Percentiles rank a stretch among this genome's conserved stretches.
phyloP scores from a whole-genome alignment of 2,113 vertebrate species.

The Eonycteris spelaea region DNA sequence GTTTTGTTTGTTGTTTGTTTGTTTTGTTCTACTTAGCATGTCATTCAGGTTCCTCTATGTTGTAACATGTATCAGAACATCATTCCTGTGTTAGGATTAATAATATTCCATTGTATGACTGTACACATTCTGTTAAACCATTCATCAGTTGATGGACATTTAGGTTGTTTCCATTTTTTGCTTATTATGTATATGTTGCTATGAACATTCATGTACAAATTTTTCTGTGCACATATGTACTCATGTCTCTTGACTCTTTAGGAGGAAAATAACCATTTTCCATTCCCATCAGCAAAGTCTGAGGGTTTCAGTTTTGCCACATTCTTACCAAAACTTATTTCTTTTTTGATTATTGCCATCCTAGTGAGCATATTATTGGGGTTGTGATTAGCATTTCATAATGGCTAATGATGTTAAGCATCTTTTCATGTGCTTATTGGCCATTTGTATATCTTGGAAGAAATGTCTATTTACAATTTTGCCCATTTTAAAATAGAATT shows the following conservation, averaged over 20 bases:
- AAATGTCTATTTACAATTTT: background rate
- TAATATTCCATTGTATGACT: background rate
- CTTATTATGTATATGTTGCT: background rate
- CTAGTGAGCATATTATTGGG: background rate
- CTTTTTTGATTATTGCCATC: background rate
- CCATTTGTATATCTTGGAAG: background rate
- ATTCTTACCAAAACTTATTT: background rate
- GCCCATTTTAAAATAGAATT: background rate
- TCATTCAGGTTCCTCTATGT: background rate
- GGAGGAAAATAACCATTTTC: background rate
- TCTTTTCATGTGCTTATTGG: background rate
- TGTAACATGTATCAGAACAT: background rate
- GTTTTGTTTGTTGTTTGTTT: too few relatives aligned
- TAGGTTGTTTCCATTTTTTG: background rate
- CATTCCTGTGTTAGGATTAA: background rate
- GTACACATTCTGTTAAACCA: background rate
- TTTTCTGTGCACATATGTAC: background rate
- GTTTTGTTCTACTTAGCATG: background rate
- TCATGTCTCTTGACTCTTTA: background rate
- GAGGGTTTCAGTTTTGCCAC: background rate
- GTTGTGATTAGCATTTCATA: background rate
- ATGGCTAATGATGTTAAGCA: background rate
- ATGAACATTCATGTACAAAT: background rate
- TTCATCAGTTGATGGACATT: background rate
- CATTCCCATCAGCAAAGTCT: background rate